A percentile compares a stretch with the other conserved stretches of the same genome.
Conservation (phyloP, 2,888 invertebrate species). For the Caenorhabditis plicata region DNA sequence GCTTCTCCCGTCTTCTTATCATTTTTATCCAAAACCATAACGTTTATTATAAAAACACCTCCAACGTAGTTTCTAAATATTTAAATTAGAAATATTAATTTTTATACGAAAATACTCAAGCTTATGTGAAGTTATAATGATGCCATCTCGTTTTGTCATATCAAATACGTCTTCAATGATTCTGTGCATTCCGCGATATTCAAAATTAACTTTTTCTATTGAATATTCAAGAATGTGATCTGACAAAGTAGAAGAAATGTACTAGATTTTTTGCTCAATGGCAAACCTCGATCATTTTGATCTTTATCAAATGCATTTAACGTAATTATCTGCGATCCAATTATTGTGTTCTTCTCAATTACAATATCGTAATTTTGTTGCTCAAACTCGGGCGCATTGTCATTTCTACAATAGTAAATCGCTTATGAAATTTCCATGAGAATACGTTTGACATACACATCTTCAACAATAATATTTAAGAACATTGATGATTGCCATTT, state of each 20-base stretch:
- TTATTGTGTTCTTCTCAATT: conserved; percentile 20
- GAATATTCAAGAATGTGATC: conserved; percentile 21
- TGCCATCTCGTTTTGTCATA: conserved; percentile 3
- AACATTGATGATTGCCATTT: conserved; percentile 3
- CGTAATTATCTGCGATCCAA: conserved; percentile 12
- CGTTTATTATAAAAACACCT: conserved; percentile 19
- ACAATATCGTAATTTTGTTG: conserved; percentile 8
- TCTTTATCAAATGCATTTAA: conserved; percentile 20
- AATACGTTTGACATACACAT: conserved; percentile 9
- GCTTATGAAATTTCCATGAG: background rate
- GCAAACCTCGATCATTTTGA: conserved; percentile 5
- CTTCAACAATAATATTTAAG: conserved; percentile 6
- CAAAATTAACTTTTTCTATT: conserved; percentile 17
- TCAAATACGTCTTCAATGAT: conserved; percentile 20
- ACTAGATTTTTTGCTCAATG: background rate
- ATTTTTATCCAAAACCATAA: conserved; percentile 19
- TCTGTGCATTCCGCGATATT: conserved; percentile 30
- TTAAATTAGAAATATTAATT: background rate
- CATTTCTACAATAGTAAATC: conserved; percentile 9
- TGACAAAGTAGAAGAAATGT: background rate
- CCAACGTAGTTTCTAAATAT: conserved; percentile 20
- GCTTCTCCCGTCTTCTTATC: conserved; percentile 21
- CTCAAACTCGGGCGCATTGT: conserved; percentile 20
- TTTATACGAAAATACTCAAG: background rate
- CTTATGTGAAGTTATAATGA: conserved; percentile 1